Evolutionary conservation across 2,888 invertebrate species (phyloP).

Genomic region (Acronicta leporina): DNA sequence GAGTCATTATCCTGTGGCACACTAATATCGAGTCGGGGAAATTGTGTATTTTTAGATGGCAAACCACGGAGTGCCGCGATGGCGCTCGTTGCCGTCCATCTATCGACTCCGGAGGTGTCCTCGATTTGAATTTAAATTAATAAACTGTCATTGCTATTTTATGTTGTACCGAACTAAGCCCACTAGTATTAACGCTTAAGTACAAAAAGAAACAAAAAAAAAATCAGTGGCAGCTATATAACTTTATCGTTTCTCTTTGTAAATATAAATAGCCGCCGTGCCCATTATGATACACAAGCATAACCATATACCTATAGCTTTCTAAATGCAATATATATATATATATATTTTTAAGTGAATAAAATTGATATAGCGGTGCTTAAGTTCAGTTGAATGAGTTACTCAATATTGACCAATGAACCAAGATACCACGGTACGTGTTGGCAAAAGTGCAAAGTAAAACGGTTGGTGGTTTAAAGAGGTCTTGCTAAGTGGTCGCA

Average conservation of each 20-base stretch:
- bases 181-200: neutral
- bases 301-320: constrained; percentile 22
- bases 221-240: neutral
- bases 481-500: constrained; percentile 43
- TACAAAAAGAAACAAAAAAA: neutral
- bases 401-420: constrained; percentile 27
- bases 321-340: constrained; percentile 24
- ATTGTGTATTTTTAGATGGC: constrained; percentile 83
- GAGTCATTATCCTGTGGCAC: constrained; percentile 85
- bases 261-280: neutral
- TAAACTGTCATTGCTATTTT: constrained; percentile 15
- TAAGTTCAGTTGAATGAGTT: constrained; percentile 52
- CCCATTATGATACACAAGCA: neutral
- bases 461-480: constrained; percentile 32
- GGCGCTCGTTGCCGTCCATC: constrained; percentile 63
- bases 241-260: neutral
- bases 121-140: constrained; percentile 49
- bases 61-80: constrained; percentile 73
- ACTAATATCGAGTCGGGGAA: constrained; percentile 81
- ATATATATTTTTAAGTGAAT: constrained; percentile 40
- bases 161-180: neutral
- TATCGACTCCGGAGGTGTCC: constrained; percentile 60
- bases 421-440: constrained; percentile 39
- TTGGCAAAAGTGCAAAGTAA: constrained; percentile 17
- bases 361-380: constrained; percentile 51